Evolutionary conservation across 92 coral and sea anemone species (phyloP).

Genomic region (Scolanthus callimorphus): DNA sequence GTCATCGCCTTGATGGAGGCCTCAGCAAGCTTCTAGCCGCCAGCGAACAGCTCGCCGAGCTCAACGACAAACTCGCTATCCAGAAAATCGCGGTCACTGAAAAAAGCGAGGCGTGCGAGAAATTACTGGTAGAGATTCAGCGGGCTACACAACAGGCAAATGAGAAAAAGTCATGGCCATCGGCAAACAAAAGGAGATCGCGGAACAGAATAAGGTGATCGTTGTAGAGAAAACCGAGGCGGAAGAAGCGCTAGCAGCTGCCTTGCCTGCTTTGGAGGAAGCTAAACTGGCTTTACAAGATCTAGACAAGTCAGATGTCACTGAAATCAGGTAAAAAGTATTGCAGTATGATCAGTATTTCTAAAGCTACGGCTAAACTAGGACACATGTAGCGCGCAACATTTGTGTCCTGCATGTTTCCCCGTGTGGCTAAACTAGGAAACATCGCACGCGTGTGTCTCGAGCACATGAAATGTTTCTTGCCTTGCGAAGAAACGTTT

Average conservation of each 20-base stretch:
- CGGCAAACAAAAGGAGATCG: constrained; percentile 90
- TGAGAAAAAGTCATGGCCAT: constrained; percentile 93
- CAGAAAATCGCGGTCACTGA: constrained; percentile 98
- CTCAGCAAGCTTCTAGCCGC: constrained; percentile 96
- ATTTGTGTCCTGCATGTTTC: no score
- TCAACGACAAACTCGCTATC: constrained; percentile 92
- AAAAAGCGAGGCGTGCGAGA: constrained; percentile 98
- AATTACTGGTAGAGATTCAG: constrained; percentile 75
- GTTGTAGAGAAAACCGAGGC: constrained; percentile 93
- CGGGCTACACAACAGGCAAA: constrained; percentile 88
- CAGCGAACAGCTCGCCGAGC: constrained; percentile 96
- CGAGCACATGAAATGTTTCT: no score
- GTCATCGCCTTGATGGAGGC: constrained; percentile 98
- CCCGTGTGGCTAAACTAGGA: no score
- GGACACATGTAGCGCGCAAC: no score
- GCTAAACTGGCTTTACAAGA: constrained; percentile 97
- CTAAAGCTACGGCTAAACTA: no score
- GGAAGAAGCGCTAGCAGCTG: constrained; percentile 89
- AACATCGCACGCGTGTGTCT: no score
- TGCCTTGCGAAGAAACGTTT: no score
- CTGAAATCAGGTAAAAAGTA: constrained; percentile 98
- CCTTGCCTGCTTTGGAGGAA: constrained; percentile 94
- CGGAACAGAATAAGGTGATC: constrained; percentile 85
- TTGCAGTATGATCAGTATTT: no score
- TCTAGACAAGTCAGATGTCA: constrained; percentile 96